Base-by-base conservation (phyloP, 2,113 vertebrate genomes). In the Pogona vitticeps region DNA sequence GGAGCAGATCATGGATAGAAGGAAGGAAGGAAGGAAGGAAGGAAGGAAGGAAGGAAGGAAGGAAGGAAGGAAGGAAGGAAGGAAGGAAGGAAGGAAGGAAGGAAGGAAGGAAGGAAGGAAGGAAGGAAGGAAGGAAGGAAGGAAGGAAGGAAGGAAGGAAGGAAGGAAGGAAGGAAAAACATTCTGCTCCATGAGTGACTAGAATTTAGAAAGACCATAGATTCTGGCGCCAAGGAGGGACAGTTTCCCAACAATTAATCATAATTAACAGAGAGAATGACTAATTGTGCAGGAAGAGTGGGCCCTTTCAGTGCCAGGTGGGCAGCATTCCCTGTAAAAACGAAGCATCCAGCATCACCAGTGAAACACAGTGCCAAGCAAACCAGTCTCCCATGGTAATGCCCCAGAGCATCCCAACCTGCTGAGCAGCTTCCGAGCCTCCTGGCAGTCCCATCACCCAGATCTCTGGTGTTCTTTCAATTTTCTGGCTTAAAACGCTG, bases 181-280 rank as follows among this genome's bases (percentile, higher is more conserved):
- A 52, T 26, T 28, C 67, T 86, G 31, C 90, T 40, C 58, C 31
- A 79, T 56, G 63, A 46, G 28, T 52, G 56, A 65, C 67, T 90
- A 76, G 7, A 67, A n/a, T 88, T 92, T 92, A 87, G 90, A 91
- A 88, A 82, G 63, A 75, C 75, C 52, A 78, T 26, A 42, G 77
- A 85, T 83, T 73, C 83, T 91, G 86, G 88, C 67, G 82, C 59
- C 38, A 38, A 26, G 23, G 10, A 67, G 58, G 68, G 67, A 84
- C 68, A 73, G 59, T 84, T 80, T 80, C 36, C 58, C 82, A 73
- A 56, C 76, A 56, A 65, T 80, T 76, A 77, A 88, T 86, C 61
- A 63, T 15, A 82, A 85, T 68, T 77, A 88, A 77, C 90, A 86
- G 76, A 88, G 75, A 38, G 33, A 33, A 80, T 89, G 88, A 84